Conservation (phyloP, 2,888 invertebrate species). For the Drosophila mayaguana region DNA sequence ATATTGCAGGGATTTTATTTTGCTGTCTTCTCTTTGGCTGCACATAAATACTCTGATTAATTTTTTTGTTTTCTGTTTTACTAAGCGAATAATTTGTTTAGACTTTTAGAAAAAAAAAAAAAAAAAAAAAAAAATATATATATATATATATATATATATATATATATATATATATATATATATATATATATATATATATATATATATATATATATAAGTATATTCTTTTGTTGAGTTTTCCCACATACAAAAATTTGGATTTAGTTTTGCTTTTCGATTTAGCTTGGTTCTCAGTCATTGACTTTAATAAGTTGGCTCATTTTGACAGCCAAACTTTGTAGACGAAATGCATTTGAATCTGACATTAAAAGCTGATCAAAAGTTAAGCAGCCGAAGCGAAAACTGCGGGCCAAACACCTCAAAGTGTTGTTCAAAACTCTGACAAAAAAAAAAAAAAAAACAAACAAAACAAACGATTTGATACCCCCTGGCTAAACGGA, state of each 20-base stretch:
- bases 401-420: conserved; percentile 53
- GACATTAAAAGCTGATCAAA: conserved; percentile 76
- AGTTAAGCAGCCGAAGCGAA: conserved; percentile 64
- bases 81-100: conserved; percentile 5
- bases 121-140: no score
- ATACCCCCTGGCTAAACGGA: conserved; percentile 22
- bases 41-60: conserved; percentile 29
- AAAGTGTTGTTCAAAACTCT: conserved; percentile 52
- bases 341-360: conserved; percentile 70
- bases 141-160: background rate
- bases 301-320: conserved; percentile 35
- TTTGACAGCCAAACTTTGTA: conserved; percentile 62
- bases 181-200: background rate
- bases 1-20: conserved; percentile 7
- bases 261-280: background rate
- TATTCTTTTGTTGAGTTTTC: conserved; percentile 3
- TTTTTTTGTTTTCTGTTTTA: conserved; percentile 12
- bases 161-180: background rate
- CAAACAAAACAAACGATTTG: conserved; percentile 52
- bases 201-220: background rate
- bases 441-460: conserved; percentile 20
- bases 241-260: background rate
- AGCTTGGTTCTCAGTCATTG: conserved; percentile 1
- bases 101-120: background rate
- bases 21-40: background rate